Percentiles rank a stretch among this genome's conserved stretches.
These are phyloP conservation scores for Gortyna flavago DNA, from an alignment of 2,888 invertebrate species.

Conservation along the genomic window DNA sequence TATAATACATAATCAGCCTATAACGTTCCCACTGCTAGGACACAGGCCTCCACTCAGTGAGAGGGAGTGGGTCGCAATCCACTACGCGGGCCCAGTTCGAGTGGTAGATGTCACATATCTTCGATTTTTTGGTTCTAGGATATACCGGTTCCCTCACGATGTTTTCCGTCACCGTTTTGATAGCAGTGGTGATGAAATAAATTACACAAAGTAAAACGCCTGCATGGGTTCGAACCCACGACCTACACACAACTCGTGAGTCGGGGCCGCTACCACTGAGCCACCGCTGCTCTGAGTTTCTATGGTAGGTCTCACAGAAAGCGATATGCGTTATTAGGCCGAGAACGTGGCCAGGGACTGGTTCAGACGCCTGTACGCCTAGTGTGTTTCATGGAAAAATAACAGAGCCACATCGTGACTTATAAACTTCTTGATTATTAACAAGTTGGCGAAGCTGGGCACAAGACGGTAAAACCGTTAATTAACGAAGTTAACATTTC, in stretches of 20 bases:
- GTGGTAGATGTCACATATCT: neutral
- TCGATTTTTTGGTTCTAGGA: no score
- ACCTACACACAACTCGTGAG: no score
- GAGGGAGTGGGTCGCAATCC: neutral
- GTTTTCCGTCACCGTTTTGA: neutral
- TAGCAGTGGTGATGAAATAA: neutral
- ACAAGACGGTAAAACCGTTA: no score
- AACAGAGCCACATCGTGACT: neutral
- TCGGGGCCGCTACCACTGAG: neutral
- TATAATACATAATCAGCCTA: neutral
- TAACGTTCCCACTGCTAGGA: neutral
- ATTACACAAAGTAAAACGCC: no score
- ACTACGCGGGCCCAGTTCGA: neutral
- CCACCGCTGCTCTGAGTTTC: neutral
- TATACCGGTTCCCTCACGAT: neutral
- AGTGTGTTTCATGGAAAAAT: no score
- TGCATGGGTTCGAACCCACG: no score
- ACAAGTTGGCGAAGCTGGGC: neutral
- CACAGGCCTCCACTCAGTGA: neutral
- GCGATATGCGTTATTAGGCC: neutral
- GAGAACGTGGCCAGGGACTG: neutral
- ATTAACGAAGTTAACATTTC: no score
- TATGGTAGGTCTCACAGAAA: neutral
- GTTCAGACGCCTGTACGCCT: neutral
- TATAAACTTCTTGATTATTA: neutral